Evolutionary conservation across 2,797 vertebrate species (phyloP).

Genomic region (Molossus molossus): DNA sequence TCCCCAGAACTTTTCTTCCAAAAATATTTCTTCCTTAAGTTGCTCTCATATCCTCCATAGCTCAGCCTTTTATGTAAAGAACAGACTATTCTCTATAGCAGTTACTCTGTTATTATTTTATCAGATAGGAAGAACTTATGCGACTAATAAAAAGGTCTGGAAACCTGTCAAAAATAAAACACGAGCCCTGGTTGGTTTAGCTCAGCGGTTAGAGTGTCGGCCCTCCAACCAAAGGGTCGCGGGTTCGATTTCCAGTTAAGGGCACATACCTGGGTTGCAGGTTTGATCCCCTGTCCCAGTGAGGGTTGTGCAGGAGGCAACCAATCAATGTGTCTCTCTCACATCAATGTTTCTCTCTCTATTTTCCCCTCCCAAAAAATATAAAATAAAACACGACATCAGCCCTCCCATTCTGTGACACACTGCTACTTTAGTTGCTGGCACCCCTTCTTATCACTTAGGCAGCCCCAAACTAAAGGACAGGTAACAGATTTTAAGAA

Average conservation of each 20-base stretch:
- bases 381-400: neutral
- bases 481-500: neutral
- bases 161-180: constrained; percentile 5
- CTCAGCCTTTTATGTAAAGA: constrained; percentile 36
- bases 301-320: too few species aligned
- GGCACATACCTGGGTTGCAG: too few species aligned
- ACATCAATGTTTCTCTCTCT: too few species aligned
- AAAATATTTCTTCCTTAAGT: constrained; percentile 59
- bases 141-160: constrained; percentile 45
- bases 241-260: too few species aligned
- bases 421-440: neutral
- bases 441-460: neutral
- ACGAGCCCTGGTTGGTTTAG: neutral
- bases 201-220: too few species aligned
- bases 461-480: constrained; percentile 3
- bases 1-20: constrained; percentile 51
- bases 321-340: too few species aligned
- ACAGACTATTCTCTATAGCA: neutral
- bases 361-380: neutral
- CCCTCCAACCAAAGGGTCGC: too few species aligned
- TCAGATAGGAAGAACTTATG: constrained; percentile 42
- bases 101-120: constrained; percentile 57
- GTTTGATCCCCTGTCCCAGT: too few species aligned
- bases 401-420: neutral
- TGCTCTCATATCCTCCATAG: constrained; percentile 6